Evolutionary conservation across 2,888 invertebrate genomes (phyloP).

Genomic region (Sminthurides aquaticus): DNA sequence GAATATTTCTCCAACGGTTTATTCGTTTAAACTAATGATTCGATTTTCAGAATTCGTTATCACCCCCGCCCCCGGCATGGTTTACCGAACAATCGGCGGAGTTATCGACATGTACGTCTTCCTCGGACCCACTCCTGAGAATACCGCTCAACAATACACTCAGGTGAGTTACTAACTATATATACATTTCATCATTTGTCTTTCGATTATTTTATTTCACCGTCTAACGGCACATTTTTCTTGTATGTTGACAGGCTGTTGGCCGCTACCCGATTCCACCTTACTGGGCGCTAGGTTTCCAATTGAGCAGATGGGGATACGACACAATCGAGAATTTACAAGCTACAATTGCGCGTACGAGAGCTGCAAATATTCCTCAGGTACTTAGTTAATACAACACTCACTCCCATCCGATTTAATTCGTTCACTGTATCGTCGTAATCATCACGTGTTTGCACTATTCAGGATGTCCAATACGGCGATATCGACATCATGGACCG

Average conservation of each 20-base stretch:
- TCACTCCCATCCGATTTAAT: slow-evolving; percentile 34
- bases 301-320: slow-evolving; percentile 66
- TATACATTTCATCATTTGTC: too few species aligned
- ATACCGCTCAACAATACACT: slow-evolving; percentile 62
- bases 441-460: background rate
- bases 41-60: slow-evolving; percentile 61
- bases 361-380: slow-evolving; percentile 65
- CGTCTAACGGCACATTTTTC: background rate
- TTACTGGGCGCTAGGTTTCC: slow-evolving; percentile 81
- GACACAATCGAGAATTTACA: slow-evolving; percentile 58
- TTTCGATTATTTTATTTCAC: background rate
- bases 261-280: slow-evolving; percentile 75
- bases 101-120: slow-evolving; percentile 71
- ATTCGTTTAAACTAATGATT: too few species aligned
- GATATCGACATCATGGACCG: slow-evolving; percentile 58
- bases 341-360: slow-evolving; percentile 59
- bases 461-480: slow-evolving; percentile 36
- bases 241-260: slow-evolving; percentile 47
- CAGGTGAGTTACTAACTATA: slow-evolving; percentile 44
- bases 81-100: slow-evolving; percentile 74
- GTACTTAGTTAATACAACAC: slow-evolving; percentile 49
- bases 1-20: too few species aligned
- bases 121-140: slow-evolving; percentile 64
- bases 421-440: background rate
- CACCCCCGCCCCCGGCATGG: slow-evolving; percentile 68